Percentiles rank a stretch among this genome's conserved stretches.
Evolutionary conservation across 1,140 invertebrate species (phyloP).

Genomic region (Ectropis grisescens): DNA sequence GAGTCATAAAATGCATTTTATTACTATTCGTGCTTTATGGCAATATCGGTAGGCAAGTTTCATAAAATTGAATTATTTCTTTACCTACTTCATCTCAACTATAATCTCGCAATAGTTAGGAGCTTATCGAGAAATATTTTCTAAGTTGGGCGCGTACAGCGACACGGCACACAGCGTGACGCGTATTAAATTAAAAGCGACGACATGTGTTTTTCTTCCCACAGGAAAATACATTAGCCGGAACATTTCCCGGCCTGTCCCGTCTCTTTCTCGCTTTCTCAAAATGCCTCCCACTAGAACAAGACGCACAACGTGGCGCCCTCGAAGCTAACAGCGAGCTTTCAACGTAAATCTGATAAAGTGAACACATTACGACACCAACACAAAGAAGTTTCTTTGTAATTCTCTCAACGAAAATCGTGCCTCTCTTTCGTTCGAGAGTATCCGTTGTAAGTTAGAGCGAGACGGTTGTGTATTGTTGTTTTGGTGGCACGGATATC

Average conservation of each 20-base stretch:
- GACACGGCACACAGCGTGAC: slow-evolving; percentile 56
- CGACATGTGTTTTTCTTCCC: slow-evolving; percentile 68
- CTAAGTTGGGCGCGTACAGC: neutral
- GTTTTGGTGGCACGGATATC: slow-evolving; percentile 14
- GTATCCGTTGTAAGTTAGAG: slow-evolving; percentile 16
- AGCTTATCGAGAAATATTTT: too few relatives aligned
- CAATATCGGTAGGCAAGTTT: too few relatives aligned
- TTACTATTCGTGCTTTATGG: too few relatives aligned
- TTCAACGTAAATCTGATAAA: slow-evolving; percentile 68
- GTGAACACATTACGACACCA: slow-evolving; percentile 56
- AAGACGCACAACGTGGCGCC: slow-evolving; percentile 32
- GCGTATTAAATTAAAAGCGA: slow-evolving; percentile 67
- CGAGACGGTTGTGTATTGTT: slow-evolving; percentile 19
- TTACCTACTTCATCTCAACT: too few relatives aligned
- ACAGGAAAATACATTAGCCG: slow-evolving; percentile 67
- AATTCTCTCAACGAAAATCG: slow-evolving; percentile 13
- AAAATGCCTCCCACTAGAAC: slow-evolving; percentile 12
- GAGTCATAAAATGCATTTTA: too few relatives aligned
- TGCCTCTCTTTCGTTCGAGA: slow-evolving; percentile 10
- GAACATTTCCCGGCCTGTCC: slow-evolving; percentile 49
- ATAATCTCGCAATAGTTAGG: too few relatives aligned
- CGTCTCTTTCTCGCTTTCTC: slow-evolving; percentile 23
- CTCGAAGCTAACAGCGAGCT: slow-evolving; percentile 59
- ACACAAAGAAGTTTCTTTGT: slow-evolving; percentile 55
- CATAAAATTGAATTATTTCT: too few relatives aligned